Percentiles rank a stretch among this genome's conserved stretches.
These are phyloP conservation scores for Suncus etruscus DNA, from an alignment of 2,113 vertebrate species.

Conservation along the genomic window DNA sequence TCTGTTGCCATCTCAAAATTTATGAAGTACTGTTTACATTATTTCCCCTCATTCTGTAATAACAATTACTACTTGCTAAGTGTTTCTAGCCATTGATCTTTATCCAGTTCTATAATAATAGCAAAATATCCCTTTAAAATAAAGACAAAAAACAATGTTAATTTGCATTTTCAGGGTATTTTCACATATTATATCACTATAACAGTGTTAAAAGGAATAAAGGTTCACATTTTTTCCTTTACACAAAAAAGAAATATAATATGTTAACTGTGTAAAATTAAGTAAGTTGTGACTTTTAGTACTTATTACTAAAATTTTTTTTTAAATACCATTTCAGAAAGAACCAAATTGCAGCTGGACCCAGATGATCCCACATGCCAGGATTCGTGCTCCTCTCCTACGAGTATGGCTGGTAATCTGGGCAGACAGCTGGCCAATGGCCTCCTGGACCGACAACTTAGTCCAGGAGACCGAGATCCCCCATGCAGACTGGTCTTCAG, in stretches of 20 bases:
- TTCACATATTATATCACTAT: neutral
- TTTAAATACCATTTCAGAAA: neutral
- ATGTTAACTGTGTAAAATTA: too few relatives aligned
- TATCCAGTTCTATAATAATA: neutral
- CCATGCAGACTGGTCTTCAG: too few relatives aligned
- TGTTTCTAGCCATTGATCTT: neutral
- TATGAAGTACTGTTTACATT: conserved; percentile 6
- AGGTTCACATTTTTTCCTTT: neutral
- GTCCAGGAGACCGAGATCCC: too few relatives aligned
- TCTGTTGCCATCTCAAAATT: neutral
- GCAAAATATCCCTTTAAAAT: neutral
- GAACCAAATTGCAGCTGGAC: neutral
- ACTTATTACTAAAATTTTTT: neutral
- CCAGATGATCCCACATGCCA: too few relatives aligned
- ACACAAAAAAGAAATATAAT: neutral
- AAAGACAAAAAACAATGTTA: neutral
- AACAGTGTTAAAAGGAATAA: neutral
- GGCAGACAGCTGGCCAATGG: too few relatives aligned
- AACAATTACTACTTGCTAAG: conserved; percentile 18
- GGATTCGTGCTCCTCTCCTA: too few relatives aligned
- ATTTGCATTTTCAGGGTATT: neutral
- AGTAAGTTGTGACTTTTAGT: neutral
- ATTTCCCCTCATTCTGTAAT: neutral
- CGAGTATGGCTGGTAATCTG: too few relatives aligned
- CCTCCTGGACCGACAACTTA: too few relatives aligned